Conservation (phyloP, 1,140 invertebrate genomes). For the Amphibalanus amphitrite region DNA sequence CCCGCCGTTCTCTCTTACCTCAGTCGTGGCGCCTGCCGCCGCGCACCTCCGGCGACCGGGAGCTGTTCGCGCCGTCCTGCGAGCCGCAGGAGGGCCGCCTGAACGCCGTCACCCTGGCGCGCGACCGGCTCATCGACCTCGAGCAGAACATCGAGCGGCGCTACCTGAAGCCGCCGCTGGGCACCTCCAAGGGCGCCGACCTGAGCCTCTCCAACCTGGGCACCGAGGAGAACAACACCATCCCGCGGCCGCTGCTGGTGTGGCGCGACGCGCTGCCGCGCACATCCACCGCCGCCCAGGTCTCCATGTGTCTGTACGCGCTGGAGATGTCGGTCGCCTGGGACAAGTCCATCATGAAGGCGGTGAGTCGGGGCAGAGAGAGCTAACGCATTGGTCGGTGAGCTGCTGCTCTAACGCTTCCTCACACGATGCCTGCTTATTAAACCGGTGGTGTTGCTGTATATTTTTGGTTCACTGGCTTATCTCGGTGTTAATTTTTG, state of each 20-base stretch:
- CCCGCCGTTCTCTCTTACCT: too few relatives aligned
- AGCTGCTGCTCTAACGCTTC: too few relatives aligned
- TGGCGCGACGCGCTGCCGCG: constrained; percentile 76
- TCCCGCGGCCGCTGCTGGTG: constrained; percentile 39
- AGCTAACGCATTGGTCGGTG: too few relatives aligned
- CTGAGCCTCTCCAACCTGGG: constrained; percentile 4
- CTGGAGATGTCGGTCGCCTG: constrained; percentile 84
- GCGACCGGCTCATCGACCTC: constrained; percentile 56
- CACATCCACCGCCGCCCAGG: constrained; percentile 66
- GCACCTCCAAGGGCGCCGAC: constrained; percentile 30
- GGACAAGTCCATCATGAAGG: constrained; percentile 99
- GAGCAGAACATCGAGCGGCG: constrained; percentile 79
- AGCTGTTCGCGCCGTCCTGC: constrained; percentile 13
- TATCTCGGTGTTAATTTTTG: too few relatives aligned
- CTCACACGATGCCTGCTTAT: too few relatives aligned
- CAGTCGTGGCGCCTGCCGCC: constrained; percentile 14
- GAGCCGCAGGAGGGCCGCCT: constrained; percentile 19
- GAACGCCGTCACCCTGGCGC: constrained; percentile 47
- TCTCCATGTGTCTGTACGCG: constrained; percentile 75
- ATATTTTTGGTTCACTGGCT: too few relatives aligned
- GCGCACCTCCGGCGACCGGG: constrained; percentile 10
- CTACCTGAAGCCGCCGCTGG: constrained; percentile 84
- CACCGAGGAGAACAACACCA: not conserved
- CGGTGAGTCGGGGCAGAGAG: constrained; percentile 46
- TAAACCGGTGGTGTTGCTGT: too few relatives aligned